phyloP scores from a whole-genome alignment of 1,140 invertebrate genomes.

The Telenomus remus region DNA sequence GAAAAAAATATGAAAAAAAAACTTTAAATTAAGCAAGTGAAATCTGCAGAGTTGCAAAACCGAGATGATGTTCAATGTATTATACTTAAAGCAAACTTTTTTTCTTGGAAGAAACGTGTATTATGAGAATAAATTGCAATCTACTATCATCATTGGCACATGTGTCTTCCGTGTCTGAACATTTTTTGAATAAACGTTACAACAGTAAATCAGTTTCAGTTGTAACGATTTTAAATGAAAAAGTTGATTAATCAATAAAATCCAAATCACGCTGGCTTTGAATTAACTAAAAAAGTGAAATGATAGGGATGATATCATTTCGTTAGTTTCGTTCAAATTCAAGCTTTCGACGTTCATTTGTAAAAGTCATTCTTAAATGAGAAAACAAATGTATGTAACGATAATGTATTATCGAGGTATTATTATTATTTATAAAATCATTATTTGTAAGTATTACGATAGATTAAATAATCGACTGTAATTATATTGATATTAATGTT shows the following conservation, averaged over 20 bases:
- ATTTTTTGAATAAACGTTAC: slow-evolving; percentile 43
- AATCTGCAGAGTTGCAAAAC: slow-evolving; percentile 61
- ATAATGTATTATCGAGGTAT: slow-evolving; percentile 43
- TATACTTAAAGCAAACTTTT: slow-evolving; percentile 53
- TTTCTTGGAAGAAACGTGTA: slow-evolving; percentile 64
- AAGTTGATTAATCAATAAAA: slow-evolving; percentile 9
- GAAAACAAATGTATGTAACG: slow-evolving; percentile 39
- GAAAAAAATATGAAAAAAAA: too few relatives aligned
- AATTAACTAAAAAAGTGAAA: slow-evolving; percentile 21
- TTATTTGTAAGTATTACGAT: slow-evolving; percentile 50
- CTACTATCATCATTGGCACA: slow-evolving; percentile 51
- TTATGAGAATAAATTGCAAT: slow-evolving; percentile 59
- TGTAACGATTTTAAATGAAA: slow-evolving; percentile 14
- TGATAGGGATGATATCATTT: not conserved
- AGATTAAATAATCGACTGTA: slow-evolving; percentile 53
- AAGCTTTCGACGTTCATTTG: slow-evolving; percentile 41
- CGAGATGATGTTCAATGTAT: slow-evolving; percentile 68
- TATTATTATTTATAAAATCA: slow-evolving; percentile 47
- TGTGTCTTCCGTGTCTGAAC: slow-evolving; percentile 47
- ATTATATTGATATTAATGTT: slow-evolving; percentile 57
- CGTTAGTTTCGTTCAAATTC: slow-evolving; percentile 19
- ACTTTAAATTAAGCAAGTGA: slow-evolving; percentile 26
- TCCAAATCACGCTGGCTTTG: too few relatives aligned
- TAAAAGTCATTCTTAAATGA: slow-evolving; percentile 34
- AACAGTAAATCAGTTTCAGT: too few relatives aligned